Evolutionary conservation across 2,797 vertebrate genomes (phyloP), one percentile per base, ranked within the genome.

Genomic region (Syncerus caffer): DNA sequence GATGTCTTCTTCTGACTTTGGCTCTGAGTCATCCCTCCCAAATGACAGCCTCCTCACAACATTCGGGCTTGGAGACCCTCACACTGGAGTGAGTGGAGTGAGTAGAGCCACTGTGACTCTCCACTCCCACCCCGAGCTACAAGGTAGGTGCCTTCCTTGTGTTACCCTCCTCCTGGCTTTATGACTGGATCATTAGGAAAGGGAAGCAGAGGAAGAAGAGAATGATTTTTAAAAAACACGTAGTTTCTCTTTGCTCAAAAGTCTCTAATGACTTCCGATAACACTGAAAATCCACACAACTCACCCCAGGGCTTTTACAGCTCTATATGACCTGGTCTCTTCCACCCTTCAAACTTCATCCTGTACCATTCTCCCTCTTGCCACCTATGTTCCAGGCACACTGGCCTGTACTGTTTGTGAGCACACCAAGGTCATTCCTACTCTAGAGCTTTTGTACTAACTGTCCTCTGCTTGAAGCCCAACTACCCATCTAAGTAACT

Each of bases 281-380:
- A 90, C 27, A 92, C 23, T 57, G 91, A 93, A 71, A 92, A 90
- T 89, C 57, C 47, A 87, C 95, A 89, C 87, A 89, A 51, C 16
- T 58, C 47, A 71, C 6, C 3, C 23, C 38, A 25, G 23, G 14
- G 34, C n/a, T 91, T 83, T 78, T 53, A 85, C 76, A 85, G n/a
- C 21, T 25, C 74, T 27, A 9, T 2, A 45, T 9, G 27, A 67
- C 12, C 21, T 62, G 67, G 15, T 78, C 55, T 71, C 31, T 79
- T 31, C 21, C 25, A 62, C 7, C 79, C 60, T 64, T 58, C 74
- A 58, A 57, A 38, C 8, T 34, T 84, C 80, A 79, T 76, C 64
- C 34, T 38, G 45, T 27, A 80, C 51, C 53, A 29, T 47, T 94
- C 51, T 79, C 14, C 27, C 4, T 12, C 25, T 76, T 90, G 31